Evolutionary conservation across 2,888 invertebrate genomes (phyloP).

Genomic region (Conchocele bisecta): DNA sequence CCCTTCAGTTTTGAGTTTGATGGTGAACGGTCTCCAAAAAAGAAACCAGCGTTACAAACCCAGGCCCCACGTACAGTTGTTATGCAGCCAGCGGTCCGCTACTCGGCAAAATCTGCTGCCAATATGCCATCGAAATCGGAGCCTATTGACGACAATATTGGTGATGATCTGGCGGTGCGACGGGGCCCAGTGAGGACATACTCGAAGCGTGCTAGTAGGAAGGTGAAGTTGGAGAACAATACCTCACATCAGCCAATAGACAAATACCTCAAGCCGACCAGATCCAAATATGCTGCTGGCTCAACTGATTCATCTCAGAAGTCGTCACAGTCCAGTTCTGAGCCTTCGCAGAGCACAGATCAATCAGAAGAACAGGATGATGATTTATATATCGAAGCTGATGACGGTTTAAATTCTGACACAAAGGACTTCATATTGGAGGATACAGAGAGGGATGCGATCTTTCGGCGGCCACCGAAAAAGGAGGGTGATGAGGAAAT

Average conservation of each 20-base stretch:
- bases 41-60: slow-evolving; percentile 14
- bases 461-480: slow-evolving; percentile 38
- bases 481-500: slow-evolving; percentile 48
- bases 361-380: slow-evolving; percentile 41
- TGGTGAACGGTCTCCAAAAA: slow-evolving; percentile 60
- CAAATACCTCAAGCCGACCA: neutral
- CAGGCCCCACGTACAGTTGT: slow-evolving; percentile 32
- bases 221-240: slow-evolving; percentile 41
- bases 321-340: slow-evolving; percentile 32
- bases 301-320: slow-evolving; percentile 33
- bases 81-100: slow-evolving; percentile 54
- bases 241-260: slow-evolving; percentile 28
- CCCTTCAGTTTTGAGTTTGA: slow-evolving; percentile 77
- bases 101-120: slow-evolving; percentile 28
- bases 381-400: slow-evolving; percentile 53
- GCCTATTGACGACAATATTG: slow-evolving; percentile 33
- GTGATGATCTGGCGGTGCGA: slow-evolving; percentile 44
- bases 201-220: slow-evolving; percentile 51
- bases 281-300: neutral
- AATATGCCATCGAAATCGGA: slow-evolving; percentile 3
- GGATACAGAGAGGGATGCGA: slow-evolving; percentile 35
- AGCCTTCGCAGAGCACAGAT: slow-evolving; percentile 33
- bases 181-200: slow-evolving; percentile 59
- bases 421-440: slow-evolving; percentile 23
- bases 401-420: slow-evolving; percentile 48